phyloP scores from a whole-genome alignment of 2,113 vertebrate species.

The Felis chaus region DNA sequence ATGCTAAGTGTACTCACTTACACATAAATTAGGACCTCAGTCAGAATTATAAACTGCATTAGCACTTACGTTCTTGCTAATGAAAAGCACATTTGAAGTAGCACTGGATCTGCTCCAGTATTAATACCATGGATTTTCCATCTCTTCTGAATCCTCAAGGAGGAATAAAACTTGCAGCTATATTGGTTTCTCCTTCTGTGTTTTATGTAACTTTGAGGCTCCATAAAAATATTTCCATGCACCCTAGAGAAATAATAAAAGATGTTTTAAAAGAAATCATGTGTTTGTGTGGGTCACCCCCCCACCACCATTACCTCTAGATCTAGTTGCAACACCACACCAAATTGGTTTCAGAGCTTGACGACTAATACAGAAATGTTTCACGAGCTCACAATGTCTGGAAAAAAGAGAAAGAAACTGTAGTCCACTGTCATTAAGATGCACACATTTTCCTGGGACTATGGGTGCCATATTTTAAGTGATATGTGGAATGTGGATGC shows the following conservation, averaged over 20 bases:
- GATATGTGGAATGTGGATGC: background rate
- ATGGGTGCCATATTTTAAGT: background rate
- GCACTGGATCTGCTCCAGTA: background rate
- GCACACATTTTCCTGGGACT: background rate
- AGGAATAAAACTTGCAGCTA: constrained; percentile 18
- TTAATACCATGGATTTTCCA: background rate
- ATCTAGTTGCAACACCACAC: background rate
- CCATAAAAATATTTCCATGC: constrained; percentile 26
- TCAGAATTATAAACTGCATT: background rate
- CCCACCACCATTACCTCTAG: background rate
- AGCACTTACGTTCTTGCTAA: background rate
- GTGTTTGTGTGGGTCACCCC: background rate
- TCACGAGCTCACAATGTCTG: background rate
- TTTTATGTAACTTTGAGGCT: constrained; percentile 43
- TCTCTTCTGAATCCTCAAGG: background rate
- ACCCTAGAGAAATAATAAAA: background rate
- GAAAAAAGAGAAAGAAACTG: background rate
- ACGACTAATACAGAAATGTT: background rate
- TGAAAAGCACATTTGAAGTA: constrained; percentile 24
- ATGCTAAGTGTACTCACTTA: background rate
- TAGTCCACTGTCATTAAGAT: background rate
- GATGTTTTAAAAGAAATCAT: background rate
- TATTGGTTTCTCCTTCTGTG: constrained; percentile 12
- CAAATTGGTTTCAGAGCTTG: background rate
- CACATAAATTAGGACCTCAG: background rate